These are phyloP conservation scores for Ophion ellenae DNA, from an alignment of 2,888 invertebrate species.

Conservation along the genomic window DNA sequence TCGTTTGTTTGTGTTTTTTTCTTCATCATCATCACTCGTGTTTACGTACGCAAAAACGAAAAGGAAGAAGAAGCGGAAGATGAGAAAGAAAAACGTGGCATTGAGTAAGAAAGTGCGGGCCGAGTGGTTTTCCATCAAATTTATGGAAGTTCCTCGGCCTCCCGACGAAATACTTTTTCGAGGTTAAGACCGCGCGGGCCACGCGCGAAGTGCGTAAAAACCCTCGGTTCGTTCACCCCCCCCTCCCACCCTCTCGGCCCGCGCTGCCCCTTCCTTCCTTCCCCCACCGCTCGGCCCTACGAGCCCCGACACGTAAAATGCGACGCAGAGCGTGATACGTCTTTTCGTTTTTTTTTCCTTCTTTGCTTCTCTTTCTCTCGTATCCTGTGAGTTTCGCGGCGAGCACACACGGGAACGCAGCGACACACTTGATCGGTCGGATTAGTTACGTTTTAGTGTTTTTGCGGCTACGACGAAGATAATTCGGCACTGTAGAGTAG, in stretches of 20 bases:
- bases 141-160: not conserved
- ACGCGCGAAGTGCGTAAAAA: slow-evolving; percentile 37
- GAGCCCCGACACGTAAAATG: not conserved
- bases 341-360: not conserved
- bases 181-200: slow-evolving; percentile 14
- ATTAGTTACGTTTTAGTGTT: not conserved
- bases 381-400: not conserved
- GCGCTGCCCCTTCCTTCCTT: not conserved
- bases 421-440: not conserved
- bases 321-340: not conserved
- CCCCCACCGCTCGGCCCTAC: not conserved
- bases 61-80: not conserved
- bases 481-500: not conserved
- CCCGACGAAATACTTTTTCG: slow-evolving; percentile 23
- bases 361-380: not conserved
- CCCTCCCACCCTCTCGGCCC: not conserved
- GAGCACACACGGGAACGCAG: not conserved
- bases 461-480: not conserved
- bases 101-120: not conserved
- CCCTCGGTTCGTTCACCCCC: slow-evolving; percentile 30
- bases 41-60: not conserved
- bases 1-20: not conserved
- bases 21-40: not conserved
- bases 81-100: not conserved
- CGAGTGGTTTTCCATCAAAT: slow-evolving; percentile 7